Conservation (phyloP, 2,113 vertebrate species). For the Platichthys flesus region DNA sequence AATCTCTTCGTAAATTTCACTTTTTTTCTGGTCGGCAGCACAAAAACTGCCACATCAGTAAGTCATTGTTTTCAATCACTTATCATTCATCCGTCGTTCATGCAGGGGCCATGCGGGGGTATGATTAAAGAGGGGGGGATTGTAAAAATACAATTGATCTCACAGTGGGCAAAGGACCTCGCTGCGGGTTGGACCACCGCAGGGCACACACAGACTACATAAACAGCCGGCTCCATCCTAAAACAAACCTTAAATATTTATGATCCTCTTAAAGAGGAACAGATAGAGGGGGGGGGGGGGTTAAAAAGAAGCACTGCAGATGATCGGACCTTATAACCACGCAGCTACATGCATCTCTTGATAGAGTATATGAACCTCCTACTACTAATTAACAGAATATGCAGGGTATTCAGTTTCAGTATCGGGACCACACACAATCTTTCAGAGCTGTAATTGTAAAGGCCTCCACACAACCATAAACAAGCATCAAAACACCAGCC, state of each 20-base stretch:
- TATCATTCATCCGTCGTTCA: conserved; percentile 3
- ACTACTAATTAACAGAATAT: not conserved
- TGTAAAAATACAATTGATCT: conserved; percentile 5
- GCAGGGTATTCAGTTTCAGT: not conserved
- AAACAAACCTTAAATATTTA: conserved; percentile 57
- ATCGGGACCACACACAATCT: conserved; percentile 27
- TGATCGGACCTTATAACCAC: conserved; percentile 13
- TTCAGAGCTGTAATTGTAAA: conserved; percentile 27
- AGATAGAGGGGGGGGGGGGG: conserved; percentile 13
- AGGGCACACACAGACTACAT: conserved; percentile 36
- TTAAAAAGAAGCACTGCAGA: conserved; percentile 31
- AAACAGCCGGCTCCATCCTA: conserved; percentile 39
- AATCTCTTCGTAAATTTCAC: not conserved
- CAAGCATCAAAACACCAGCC: conserved; percentile 17
- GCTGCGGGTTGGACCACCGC: conserved; percentile 13
- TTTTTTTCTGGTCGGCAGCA: not conserved
- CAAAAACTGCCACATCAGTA: not conserved
- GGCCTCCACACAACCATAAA: conserved; percentile 25
- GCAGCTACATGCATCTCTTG: conserved; percentile 8
- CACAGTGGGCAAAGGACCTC: not conserved
- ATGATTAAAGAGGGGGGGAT: not conserved
- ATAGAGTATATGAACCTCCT: not conserved
- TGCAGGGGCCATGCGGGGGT: not conserved
- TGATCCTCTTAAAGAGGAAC: conserved; percentile 43
- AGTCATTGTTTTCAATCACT: not conserved